phyloP scores from a whole-genome alignment of 2,113 vertebrate species.

The Upupa epops region DNA sequence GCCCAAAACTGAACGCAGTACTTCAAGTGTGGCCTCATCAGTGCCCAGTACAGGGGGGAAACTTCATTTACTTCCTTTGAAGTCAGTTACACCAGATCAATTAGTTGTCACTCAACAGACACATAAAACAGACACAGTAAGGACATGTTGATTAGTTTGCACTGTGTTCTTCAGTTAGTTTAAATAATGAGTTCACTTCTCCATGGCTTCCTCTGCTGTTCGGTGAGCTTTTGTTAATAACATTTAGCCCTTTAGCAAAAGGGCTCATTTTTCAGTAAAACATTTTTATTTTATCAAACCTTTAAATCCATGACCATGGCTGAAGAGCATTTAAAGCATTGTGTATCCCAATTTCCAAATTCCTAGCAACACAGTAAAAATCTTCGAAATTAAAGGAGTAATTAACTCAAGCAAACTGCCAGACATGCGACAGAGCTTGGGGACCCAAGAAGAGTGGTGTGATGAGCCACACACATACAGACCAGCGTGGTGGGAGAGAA shows the following conservation, averaged over 20 bases:
- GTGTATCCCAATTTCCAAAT: not conserved
- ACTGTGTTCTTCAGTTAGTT: not conserved
- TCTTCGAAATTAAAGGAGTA: not conserved
- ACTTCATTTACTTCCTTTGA: not conserved
- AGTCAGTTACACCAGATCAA: not conserved
- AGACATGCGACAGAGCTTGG: not conserved
- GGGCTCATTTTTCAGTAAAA: not conserved
- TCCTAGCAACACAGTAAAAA: not conserved
- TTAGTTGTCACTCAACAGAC: not conserved
- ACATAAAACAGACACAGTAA: not conserved
- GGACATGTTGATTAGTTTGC: not conserved
- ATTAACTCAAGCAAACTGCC: not conserved
- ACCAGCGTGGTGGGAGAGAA: not conserved
- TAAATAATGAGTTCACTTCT: not conserved
- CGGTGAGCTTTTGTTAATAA: not conserved
- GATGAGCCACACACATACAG: not conserved
- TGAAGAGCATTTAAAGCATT: not conserved
- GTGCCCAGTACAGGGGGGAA: too few species aligned
- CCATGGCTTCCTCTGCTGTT: not conserved
- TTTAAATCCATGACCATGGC: not conserved
- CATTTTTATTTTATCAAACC: not conserved
- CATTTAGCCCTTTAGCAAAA: not conserved
- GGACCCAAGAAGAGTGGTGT: accelerated
- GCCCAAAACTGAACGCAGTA: too few species aligned
- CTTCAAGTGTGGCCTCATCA: too few species aligned